A percentile compares a stretch with the other conserved stretches of the same genome.
phyloP scores from a whole-genome alignment of 2,888 invertebrate genomes.

The Pyrocoelia pectoralis region DNA sequence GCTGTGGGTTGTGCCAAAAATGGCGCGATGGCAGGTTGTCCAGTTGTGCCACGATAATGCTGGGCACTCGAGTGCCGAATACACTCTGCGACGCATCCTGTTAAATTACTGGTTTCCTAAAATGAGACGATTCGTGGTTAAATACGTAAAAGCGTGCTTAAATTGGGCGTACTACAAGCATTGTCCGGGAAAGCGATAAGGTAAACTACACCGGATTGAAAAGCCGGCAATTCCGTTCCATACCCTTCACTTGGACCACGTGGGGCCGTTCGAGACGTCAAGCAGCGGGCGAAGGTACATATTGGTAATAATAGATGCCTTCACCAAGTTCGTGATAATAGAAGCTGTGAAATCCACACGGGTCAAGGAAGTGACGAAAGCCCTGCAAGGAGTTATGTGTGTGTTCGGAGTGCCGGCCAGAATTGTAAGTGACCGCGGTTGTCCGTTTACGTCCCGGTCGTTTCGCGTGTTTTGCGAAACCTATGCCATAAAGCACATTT shows the following conservation, averaged over 20 bases:
- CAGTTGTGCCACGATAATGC: background rate
- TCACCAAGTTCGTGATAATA: slow-evolving; percentile 41
- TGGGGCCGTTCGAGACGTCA: slow-evolving; percentile 20
- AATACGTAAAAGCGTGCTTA: slow-evolving; percentile 20
- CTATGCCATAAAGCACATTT: slow-evolving; percentile 38
- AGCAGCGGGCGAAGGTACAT: background rate
- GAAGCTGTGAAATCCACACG: slow-evolving; percentile 43
- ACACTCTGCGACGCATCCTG: slow-evolving; percentile 13
- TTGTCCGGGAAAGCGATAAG: background rate
- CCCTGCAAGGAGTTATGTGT: slow-evolving; percentile 30
- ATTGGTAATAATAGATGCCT: slow-evolving; percentile 10
- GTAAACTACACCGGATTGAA: background rate
- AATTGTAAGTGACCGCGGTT: slow-evolving; percentile 43
- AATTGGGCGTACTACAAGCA: slow-evolving; percentile 18
- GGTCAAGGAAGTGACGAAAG: slow-evolving; percentile 33
- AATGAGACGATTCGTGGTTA: slow-evolving; percentile 21
- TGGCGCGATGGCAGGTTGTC: background rate
- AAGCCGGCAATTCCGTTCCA: slow-evolving; percentile 6
- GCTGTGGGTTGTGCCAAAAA: background rate
- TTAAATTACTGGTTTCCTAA: slow-evolving; percentile 21
- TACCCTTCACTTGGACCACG: slow-evolving; percentile 18
- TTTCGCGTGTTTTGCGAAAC: slow-evolving; percentile 41
- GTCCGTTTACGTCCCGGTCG: slow-evolving; percentile 40
- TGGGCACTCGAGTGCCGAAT: slow-evolving; percentile 19
- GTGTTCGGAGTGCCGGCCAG: slow-evolving; percentile 41